A percentile compares a stretch with the other conserved stretches of the same genome.
Evolutionary conservation across 1,140 invertebrate genomes (phyloP).

Genomic region (Scaptomyza graminum): DNA sequence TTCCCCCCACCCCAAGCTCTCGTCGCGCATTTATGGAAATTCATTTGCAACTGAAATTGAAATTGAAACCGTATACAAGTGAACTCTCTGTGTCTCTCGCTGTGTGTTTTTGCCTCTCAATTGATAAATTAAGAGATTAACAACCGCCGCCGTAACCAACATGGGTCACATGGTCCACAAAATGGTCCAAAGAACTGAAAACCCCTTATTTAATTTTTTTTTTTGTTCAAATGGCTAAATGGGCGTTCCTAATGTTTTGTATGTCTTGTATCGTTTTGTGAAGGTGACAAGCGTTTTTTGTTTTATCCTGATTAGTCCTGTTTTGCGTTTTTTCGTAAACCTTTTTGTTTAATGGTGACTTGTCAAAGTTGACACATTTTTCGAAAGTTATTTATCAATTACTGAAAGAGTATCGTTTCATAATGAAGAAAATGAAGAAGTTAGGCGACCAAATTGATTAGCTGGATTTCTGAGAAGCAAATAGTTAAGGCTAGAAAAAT

Average conservation of each 20-base stretch:
- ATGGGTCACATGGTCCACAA: conserved; percentile 32
- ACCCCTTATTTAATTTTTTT: background rate
- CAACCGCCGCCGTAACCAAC: conserved; percentile 69
- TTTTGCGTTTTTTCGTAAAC: background rate
- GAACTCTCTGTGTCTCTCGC: background rate
- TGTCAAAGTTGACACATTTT: background rate
- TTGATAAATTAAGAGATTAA: conserved; percentile 81
- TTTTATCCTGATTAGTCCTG: conserved; percentile 11
- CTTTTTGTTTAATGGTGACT: background rate
- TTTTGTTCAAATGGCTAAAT: conserved; percentile 42
- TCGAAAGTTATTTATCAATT: conserved; percentile 1
- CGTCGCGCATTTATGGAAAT: conserved; percentile 79
- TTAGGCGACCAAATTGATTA: conserved; percentile 21
- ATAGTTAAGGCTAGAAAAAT: conserved; percentile 21
- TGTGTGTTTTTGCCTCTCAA: conserved; percentile 40
- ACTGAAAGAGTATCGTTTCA: background rate
- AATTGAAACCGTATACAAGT: conserved; percentile 30
- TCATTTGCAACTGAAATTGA: conserved; percentile 81
- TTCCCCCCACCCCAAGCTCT: conserved; percentile 8
- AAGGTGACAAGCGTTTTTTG: conserved; percentile 53
- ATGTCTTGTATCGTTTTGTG: conserved; percentile 32
- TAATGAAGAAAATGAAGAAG: background rate
- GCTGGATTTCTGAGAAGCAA: conserved; percentile 30
- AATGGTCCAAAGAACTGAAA: conserved; percentile 26
- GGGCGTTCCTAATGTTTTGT: conserved; percentile 65